These are phyloP conservation scores for Cryptotis parvus DNA, from an alignment of 2,113 vertebrate genomes.

Conservation along the genomic window DNA sequence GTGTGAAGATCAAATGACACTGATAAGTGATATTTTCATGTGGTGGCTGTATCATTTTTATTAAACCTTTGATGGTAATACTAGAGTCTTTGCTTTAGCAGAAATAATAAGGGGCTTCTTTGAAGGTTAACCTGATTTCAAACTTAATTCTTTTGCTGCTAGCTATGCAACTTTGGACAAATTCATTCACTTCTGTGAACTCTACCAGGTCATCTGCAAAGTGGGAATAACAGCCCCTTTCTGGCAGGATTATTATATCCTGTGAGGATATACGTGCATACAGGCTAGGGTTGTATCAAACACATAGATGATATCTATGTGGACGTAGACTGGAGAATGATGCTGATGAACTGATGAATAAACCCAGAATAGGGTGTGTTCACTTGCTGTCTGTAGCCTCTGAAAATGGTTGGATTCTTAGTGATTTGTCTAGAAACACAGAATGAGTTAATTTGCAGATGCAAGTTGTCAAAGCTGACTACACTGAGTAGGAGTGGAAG, in stretches of 20 bases:
- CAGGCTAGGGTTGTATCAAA: background rate
- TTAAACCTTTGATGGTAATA: background rate
- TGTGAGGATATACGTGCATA: background rate
- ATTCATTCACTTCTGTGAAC: slow-evolving; percentile 21
- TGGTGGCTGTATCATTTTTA: background rate
- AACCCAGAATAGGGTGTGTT: background rate
- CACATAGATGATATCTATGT: background rate
- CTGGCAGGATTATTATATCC: background rate
- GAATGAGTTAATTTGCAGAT: background rate
- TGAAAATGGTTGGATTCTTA: background rate
- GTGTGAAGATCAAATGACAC: background rate
- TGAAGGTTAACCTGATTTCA: background rate
- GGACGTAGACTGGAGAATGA: background rate
- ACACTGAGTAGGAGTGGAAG: background rate
- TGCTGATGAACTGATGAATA: background rate
- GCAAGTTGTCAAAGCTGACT: background rate
- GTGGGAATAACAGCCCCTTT: fast-evolving
- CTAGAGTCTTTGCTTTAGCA: background rate
- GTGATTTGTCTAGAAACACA: background rate
- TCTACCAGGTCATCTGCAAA: background rate
- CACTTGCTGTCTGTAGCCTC: background rate
- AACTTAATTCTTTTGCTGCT: background rate
- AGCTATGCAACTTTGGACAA: background rate
- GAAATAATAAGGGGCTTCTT: background rate
- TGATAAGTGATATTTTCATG: background rate